These are phyloP conservation scores for Chaetorhynchus papuensis DNA, from an alignment of 2,113 vertebrate genomes.

Conservation along the genomic window DNA sequence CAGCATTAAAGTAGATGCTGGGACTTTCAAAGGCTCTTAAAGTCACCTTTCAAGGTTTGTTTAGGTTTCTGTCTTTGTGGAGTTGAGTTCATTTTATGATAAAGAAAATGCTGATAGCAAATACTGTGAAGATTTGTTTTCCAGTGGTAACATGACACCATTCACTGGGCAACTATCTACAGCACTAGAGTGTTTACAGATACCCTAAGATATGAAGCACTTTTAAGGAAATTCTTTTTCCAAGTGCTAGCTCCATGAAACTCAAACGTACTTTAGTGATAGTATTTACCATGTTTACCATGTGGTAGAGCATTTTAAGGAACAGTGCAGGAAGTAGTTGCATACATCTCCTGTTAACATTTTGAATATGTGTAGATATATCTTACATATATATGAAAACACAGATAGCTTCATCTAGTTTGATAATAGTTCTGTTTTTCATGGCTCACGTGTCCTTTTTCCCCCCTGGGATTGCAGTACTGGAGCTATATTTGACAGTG, in stretches of 20 bases:
- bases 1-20: background rate
- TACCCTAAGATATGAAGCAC: background rate
- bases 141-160: background rate
- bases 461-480: background rate
- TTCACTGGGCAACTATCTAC: constrained; percentile 18
- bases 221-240: constrained; percentile 37
- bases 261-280: constrained; percentile 20
- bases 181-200: constrained; percentile 27
- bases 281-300: background rate
- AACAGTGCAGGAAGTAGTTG: background rate
- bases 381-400: background rate
- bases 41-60: constrained; percentile 38
- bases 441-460: background rate
- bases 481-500: background rate
- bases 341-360: background rate
- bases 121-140: constrained; percentile 36
- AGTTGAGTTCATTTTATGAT: constrained; percentile 17
- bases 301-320: background rate
- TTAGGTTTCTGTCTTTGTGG: constrained; percentile 41
- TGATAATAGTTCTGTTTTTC: background rate
- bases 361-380: background rate
- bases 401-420: background rate
- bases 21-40: constrained; percentile 29
- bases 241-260: constrained; percentile 9
- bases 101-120: constrained; percentile 39